Base-by-base conservation (phyloP, 2,797 vertebrate species). In the Heterohyrax brucei region DNA sequence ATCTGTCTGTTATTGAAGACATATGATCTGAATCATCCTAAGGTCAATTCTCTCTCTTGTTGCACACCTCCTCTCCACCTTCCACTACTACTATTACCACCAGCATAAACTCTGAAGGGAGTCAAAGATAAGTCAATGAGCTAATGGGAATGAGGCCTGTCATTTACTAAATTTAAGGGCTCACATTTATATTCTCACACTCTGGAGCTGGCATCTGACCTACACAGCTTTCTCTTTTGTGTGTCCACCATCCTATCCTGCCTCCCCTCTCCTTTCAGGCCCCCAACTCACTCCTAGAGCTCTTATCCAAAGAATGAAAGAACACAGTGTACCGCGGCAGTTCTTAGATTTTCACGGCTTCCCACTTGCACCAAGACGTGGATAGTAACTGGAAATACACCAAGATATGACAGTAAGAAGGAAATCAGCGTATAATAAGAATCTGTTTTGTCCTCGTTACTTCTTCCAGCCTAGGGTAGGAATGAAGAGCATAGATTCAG, bases 341-440 rank as follows among this genome's bases (percentile, higher is more conserved):
- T 64, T 72, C 50, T 93, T 53, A 6, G 16, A 48, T 72, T 93
- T 78, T 77, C 66, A 56, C 53, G 33, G 5, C 72, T 87, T 91
- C 62, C 77, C 84, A 18, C 75, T 73, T 53, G 61, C 93, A 81
- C 68, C 5, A 72, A 48, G 88, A 28, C 28, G 79, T 53, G 79
- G 4, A 56, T 2, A 56, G 28, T 30, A 26, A 50, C 62, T 78
- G 1, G 4, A 59, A 73, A 81, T 72, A 87, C 81, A 81, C 24
- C 5, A 62, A 80, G 75, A 33, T 26, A 21, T 0, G 5, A 84
- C 22, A 6, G 1, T 26, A 75, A 30, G 56, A 81, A 68, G 56
- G 30, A 5, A 75, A 22, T 30, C 64, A 3, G 18, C 44, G 26
- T 62, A 18, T 56, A 4, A 53, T 39, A 53, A 24, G 22, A 53